Conservation (phyloP, 2,797 vertebrate species). For the Sebastiscus albofasciatus region DNA sequence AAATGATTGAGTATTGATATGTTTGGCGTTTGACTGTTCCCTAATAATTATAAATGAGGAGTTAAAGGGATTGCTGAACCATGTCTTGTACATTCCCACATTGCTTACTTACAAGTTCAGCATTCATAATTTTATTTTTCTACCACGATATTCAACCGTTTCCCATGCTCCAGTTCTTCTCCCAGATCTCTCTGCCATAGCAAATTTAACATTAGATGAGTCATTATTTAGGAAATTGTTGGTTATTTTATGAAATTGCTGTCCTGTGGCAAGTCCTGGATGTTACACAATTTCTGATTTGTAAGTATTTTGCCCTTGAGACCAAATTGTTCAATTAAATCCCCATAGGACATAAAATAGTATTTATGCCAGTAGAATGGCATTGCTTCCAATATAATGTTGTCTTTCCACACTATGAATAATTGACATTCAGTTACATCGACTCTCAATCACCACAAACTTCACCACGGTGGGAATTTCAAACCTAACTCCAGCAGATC, state of each 20-base stretch:
- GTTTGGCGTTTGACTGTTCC: background rate
- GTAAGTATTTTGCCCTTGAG: background rate
- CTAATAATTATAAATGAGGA: background rate
- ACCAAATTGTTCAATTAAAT: background rate
- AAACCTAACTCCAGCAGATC: conserved; percentile 12
- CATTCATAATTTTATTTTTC: background rate
- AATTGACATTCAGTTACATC: background rate
- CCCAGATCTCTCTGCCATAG: background rate
- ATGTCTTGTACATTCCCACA: background rate
- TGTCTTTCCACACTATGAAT: background rate
- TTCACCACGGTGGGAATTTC: conserved; percentile 8
- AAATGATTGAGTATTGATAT: too few species aligned
- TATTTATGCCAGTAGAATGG: background rate
- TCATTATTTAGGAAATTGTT: background rate
- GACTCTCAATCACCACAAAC: background rate
- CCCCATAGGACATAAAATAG: background rate
- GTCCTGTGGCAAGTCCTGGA: background rate
- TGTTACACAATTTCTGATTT: background rate
- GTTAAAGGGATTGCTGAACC: background rate
- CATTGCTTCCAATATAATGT: background rate
- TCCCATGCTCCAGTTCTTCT: background rate
- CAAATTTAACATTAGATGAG: background rate
- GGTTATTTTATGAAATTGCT: background rate
- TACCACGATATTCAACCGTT: background rate
- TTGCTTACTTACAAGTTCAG: background rate